Evolutionary conservation across 1,140 invertebrate species (phyloP).

Genomic region (Sarcophaga bullata): DNA sequence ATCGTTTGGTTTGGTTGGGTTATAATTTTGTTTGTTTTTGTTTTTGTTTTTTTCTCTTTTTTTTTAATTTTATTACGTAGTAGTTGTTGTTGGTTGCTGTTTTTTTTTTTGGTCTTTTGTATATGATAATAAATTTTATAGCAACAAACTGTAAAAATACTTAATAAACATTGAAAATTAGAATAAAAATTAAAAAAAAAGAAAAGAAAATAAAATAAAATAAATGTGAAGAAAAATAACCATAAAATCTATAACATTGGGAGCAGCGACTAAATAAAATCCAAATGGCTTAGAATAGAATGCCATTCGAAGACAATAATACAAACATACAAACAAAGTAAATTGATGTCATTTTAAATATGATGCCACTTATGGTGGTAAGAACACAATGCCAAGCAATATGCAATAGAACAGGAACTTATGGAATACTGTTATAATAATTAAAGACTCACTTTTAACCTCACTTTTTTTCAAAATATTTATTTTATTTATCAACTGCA

Average conservation of each 20-base stretch:
- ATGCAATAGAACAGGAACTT: too few species aligned
- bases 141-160: constrained; percentile 19
- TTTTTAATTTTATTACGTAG: not conserved
- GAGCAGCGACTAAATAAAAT: not conserved
- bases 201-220: not conserved
- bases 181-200: not conserved
- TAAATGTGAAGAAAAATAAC: not conserved
- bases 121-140: constrained; percentile 8
- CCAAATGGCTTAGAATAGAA: not conserved
- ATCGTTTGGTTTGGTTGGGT: not conserved
- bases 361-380: too few species aligned
- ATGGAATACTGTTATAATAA: too few species aligned
- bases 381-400: too few species aligned
- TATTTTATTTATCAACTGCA: too few species aligned
- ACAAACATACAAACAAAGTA: not conserved
- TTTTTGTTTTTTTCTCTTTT: not conserved
- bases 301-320: not conserved
- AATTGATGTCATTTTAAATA: not conserved
- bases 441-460: too few species aligned
- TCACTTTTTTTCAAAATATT: too few species aligned
- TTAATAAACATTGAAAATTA: constrained; percentile 25
- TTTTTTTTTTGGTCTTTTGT: too few species aligned
- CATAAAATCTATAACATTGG: constrained; percentile 9
- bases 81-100: not conserved
- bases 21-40: not conserved